These are phyloP conservation scores for Bellardia pandia DNA, from an alignment of 2,888 invertebrate species.

Conservation along the genomic window DNA sequence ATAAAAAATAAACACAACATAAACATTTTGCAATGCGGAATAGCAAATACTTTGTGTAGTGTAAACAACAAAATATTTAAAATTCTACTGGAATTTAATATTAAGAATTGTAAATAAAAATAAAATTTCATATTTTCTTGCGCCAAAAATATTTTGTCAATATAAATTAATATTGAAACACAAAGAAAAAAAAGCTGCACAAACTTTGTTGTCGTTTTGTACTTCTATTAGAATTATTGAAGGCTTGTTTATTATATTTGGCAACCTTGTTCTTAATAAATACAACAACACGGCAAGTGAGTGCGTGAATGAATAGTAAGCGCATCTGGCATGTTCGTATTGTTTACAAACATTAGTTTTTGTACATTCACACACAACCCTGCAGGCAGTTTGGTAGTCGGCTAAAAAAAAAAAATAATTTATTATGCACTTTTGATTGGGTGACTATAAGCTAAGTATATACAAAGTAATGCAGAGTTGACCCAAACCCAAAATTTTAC, in stretches of 20 bases:
- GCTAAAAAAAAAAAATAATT: too few species aligned
- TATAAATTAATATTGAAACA: not conserved
- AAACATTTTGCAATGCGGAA: not conserved
- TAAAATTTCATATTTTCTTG: not conserved
- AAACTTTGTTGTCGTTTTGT: constrained; percentile 17
- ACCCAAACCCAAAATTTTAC: too few species aligned
- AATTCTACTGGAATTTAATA: not conserved
- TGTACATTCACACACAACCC: not conserved
- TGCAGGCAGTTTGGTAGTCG: too few species aligned
- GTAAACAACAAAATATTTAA: not conserved
- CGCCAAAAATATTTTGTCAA: not conserved
- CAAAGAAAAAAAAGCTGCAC: not conserved
- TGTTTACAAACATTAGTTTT: constrained; percentile 25
- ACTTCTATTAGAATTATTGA: constrained; percentile 29
- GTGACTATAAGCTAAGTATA: too few species aligned
- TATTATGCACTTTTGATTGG: too few species aligned
- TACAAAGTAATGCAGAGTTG: too few species aligned
- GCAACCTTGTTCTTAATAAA: constrained; percentile 51
- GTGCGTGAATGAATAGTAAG: constrained; percentile 5
- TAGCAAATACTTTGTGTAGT: not conserved
- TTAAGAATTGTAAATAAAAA: not conserved
- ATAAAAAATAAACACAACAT: not conserved
- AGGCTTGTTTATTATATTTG: constrained; percentile 36
- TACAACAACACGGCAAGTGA: not conserved
- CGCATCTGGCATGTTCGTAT: constrained; percentile 11